Conservation (phyloP, 2,888 invertebrate genomes). For the Drosophila limbata region DNA sequence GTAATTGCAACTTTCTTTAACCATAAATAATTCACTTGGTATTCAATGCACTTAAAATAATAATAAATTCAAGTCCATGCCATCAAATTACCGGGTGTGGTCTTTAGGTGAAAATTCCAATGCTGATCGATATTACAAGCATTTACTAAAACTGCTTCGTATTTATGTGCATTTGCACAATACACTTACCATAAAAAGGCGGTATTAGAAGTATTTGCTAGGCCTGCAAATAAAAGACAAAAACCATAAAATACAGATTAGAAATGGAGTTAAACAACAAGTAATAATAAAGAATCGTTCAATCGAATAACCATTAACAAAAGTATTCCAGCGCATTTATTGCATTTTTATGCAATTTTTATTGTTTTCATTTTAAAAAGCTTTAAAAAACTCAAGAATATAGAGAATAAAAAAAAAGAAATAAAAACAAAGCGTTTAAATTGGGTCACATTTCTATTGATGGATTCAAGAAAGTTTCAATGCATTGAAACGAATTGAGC, state of each 20-base stretch:
- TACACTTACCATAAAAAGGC: conserved; percentile 66
- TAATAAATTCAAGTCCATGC: conserved; percentile 31
- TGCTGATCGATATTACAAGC: conserved; percentile 1
- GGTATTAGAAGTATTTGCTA: conserved; percentile 26
- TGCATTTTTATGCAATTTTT: conserved; percentile 30
- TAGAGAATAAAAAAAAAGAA: conserved; percentile 10
- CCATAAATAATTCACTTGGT: conserved; percentile 27
- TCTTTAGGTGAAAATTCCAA: conserved; percentile 27
- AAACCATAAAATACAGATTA: conserved; percentile 37
- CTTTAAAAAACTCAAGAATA: conserved; percentile 7
- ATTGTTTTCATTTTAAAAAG: conserved; percentile 14
- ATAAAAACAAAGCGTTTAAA: conserved; percentile 21
- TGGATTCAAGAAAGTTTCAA: neutral
- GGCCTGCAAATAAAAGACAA: conserved; percentile 52
- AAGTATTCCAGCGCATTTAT: conserved; percentile 5
- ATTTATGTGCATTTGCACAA: conserved; percentile 17
- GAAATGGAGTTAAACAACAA: conserved; percentile 15
- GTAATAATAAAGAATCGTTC: conserved; percentile 1
- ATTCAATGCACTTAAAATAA: conserved; percentile 40
- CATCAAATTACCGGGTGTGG: conserved; percentile 37
- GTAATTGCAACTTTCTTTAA: conserved; percentile 47
- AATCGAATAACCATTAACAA: conserved; percentile 11
- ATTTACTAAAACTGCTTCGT: neutral
- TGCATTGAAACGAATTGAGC: too few species aligned
- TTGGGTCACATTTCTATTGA: conserved; percentile 26